Evolutionary conservation across 2,797 vertebrate species (phyloP).

Genomic region (Rhinichthys osculus): DNA sequence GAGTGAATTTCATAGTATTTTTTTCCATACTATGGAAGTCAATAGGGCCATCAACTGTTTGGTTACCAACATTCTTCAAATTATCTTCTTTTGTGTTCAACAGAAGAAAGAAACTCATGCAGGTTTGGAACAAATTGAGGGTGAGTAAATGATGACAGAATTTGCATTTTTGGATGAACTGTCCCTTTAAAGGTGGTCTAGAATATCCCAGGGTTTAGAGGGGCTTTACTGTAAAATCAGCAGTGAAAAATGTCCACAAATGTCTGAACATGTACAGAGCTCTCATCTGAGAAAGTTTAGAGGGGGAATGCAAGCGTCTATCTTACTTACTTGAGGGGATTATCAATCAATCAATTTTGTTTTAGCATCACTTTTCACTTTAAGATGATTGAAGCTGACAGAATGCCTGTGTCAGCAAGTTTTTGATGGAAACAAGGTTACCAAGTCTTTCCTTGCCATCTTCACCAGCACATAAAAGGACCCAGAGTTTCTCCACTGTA

Average conservation of each 20-base stretch:
- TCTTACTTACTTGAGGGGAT: conserved; percentile 11
- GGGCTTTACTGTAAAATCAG: not conserved
- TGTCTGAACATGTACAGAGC: conserved; percentile 28
- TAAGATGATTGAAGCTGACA: not conserved
- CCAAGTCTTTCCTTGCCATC: too few species aligned
- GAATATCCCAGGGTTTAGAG: not conserved
- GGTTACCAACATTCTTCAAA: not conserved
- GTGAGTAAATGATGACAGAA: not conserved
- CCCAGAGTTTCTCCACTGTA: not conserved
- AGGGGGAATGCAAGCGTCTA: not conserved
- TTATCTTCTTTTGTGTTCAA: not conserved
- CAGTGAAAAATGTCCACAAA: not conserved
- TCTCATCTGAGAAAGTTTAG: not conserved
- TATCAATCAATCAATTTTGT: not conserved
- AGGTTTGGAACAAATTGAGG: not conserved
- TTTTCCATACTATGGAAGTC: not conserved
- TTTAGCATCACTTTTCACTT: not conserved
- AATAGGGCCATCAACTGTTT: not conserved
- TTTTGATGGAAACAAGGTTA: not conserved
- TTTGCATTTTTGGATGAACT: not conserved
- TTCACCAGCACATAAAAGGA: conserved; percentile 41
- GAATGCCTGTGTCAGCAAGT: conserved; percentile 9
- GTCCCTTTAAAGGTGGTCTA: not conserved
- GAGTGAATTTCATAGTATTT: not conserved
- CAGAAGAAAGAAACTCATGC: not conserved